Percentiles rank a stretch among this genome's conserved stretches.
Evolutionary conservation across 2,113 vertebrate species (phyloP).

Genomic region (Clupea harengus): DNA sequence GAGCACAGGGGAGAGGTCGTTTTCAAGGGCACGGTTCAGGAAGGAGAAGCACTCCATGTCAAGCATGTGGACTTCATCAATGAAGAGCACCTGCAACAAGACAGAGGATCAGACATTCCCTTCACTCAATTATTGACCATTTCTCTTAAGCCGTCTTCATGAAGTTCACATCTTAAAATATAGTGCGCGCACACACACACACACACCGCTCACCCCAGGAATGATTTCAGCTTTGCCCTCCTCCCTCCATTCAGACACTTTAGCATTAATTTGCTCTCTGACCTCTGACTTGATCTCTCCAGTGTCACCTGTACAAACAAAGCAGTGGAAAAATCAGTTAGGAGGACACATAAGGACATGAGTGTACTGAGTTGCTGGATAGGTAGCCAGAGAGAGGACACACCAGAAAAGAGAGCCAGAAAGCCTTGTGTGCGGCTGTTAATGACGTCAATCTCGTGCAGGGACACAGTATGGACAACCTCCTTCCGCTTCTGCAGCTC

Average conservation of each 20-base stretch:
- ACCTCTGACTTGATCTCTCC: slow-evolving; percentile 93
- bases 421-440: slow-evolving; percentile 94
- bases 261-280: slow-evolving; percentile 91
- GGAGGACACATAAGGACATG: background rate
- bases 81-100: slow-evolving; percentile 83
- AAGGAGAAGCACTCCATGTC: slow-evolving; percentile 96
- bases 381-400: background rate
- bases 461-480: slow-evolving; percentile 89
- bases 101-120: background rate
- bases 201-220: slow-evolving; percentile 75
- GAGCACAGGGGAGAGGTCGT: slow-evolving; percentile 87
- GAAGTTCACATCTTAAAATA: background rate
- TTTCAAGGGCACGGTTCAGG: slow-evolving; percentile 90
- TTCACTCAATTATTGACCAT: background rate
- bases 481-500: slow-evolving; percentile 94
- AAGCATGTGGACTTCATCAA: slow-evolving; percentile 93
- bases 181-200: background rate
- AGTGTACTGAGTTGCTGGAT: background rate
- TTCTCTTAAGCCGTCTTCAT: background rate
- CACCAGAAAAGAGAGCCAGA: slow-evolving; percentile 88
- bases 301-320: slow-evolving; percentile 75
- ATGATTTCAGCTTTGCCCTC: slow-evolving; percentile 94
- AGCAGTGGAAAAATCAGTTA: background rate
- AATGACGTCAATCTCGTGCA: slow-evolving; percentile 94
- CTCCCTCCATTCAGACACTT: slow-evolving; percentile 92